Evolutionary conservation across 2,888 invertebrate species (phyloP).

Genomic region (Molorchus minor): DNA sequence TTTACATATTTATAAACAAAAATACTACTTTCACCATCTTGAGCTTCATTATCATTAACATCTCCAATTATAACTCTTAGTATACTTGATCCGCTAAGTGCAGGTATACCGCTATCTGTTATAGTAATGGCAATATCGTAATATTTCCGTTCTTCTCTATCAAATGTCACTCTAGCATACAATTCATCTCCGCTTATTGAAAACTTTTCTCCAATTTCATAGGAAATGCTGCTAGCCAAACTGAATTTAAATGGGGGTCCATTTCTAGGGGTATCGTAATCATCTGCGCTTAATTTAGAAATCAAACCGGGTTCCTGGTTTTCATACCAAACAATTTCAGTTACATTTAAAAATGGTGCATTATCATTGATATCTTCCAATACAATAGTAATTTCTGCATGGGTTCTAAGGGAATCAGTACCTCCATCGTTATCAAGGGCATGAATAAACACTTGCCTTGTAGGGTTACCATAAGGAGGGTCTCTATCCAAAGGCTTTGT

Average conservation of each 20-base stretch:
- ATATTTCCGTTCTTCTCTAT: slow-evolving; percentile 87
- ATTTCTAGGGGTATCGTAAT: slow-evolving; percentile 83
- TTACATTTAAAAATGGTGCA: slow-evolving; percentile 84
- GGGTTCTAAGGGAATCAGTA: slow-evolving; percentile 70
- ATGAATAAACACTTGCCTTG: slow-evolving; percentile 78
- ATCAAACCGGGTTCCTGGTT: slow-evolving; percentile 73
- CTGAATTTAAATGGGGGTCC: slow-evolving; percentile 86
- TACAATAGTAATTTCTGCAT: slow-evolving; percentile 73
- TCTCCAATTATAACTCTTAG: slow-evolving; percentile 93
- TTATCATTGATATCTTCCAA: slow-evolving; percentile 93
- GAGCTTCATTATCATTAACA: slow-evolving; percentile 91
- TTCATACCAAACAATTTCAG: slow-evolving; percentile 85
- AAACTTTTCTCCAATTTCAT: slow-evolving; percentile 77
- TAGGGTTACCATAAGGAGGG: slow-evolving; percentile 83
- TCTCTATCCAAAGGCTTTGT: slow-evolving; percentile 88
- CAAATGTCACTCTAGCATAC: slow-evolving; percentile 78
- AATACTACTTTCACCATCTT: slow-evolving; percentile 86
- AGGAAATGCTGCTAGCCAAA: slow-evolving; percentile 72
- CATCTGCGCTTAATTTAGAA: slow-evolving; percentile 74
- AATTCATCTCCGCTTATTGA: slow-evolving; percentile 72
- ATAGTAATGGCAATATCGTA: slow-evolving; percentile 90
- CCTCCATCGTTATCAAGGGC: slow-evolving; percentile 81
- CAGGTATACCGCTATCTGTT: slow-evolving; percentile 82
- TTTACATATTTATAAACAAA: slow-evolving; percentile 92
- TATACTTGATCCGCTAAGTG: slow-evolving; percentile 80